Base-by-base conservation (phyloP, 2,888 invertebrate genomes). In the Lycaena phlaeas region DNA sequence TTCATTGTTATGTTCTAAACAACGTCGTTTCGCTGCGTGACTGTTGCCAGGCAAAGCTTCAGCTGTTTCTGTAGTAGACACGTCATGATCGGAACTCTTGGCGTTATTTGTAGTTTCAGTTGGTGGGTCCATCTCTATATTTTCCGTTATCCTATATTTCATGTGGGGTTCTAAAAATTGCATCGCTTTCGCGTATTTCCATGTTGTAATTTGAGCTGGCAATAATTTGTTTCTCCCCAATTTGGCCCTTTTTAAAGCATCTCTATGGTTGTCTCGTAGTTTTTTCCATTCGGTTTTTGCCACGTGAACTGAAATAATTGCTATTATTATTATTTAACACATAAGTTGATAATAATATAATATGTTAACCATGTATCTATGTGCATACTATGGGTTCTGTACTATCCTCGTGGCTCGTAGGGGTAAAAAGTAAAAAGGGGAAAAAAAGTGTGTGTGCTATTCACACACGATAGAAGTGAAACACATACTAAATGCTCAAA, bases 151-250 rank as follows among this genome's bases (percentile, higher is more conserved):
- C 12, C 81, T 65, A 49, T 82, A 79, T 46, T 81, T 81, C 79
- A 81, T 81, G 42, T 77, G 74, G 1, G 81, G 81, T 43, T 82
- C 81, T 1, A 82, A 59, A 45, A 81, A 82, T 50, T 81, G 79
- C 81, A 82, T 81, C 0, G 68, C 68, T 51, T 79, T 82, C 7
- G 79, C 81, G 42, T 81, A 82, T 48, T 82, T 82, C 81, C 81
- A 82, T 5, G 79, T 82, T 1, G 81, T 82, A 17, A 82, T 73
- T 51, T 79, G 79, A 14, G 81, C 78, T 0, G 81, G 81, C 27
- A 81, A 50, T 37, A 81, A 55, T 57, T 81, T 79, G 46, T 81
- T 81, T 48, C 76, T 79, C 3, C 81, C 81, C 3, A 81, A 58
- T 49, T 81, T 81, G 0, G 81, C 81, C 48, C 81, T 60, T 46